A percentile compares a stretch with the other conserved stretches of the same genome.
phyloP scores from a whole-genome alignment of 1,140 invertebrate species.

The Musca vetustissima region DNA sequence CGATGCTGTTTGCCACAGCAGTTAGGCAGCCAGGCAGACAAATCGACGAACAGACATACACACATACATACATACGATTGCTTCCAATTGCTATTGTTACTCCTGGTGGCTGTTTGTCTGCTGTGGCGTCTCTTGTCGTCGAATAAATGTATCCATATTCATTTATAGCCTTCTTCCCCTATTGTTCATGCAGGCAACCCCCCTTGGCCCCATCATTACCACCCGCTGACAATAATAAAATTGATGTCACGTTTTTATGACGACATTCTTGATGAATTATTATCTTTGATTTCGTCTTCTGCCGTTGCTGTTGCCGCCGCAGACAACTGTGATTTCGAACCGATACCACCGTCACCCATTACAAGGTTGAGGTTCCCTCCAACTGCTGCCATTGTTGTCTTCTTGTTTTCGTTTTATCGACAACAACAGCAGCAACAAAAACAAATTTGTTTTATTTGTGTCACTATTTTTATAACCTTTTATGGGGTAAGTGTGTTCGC shows the following conservation, averaged over 20 bases:
- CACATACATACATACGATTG: neutral
- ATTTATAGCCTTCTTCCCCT: neutral
- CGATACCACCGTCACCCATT: too few relatives aligned
- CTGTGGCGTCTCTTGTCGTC: neutral
- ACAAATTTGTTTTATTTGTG: too few relatives aligned
- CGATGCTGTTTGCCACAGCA: slow-evolving; percentile 1
- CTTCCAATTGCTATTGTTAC: neutral
- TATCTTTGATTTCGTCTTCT: slow-evolving; percentile 44
- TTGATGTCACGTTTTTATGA: slow-evolving; percentile 53
- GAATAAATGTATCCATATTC: slow-evolving; percentile 1
- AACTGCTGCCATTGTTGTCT: too few relatives aligned
- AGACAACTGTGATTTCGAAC: too few relatives aligned
- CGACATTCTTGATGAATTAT: slow-evolving; percentile 48
- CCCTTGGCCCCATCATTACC: neutral
- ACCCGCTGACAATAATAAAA: slow-evolving; percentile 38
- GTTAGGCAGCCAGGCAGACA: neutral
- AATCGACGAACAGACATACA: slow-evolving; percentile 3
- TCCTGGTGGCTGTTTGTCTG: neutral
- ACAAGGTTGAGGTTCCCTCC: too few relatives aligned
- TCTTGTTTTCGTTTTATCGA: too few relatives aligned
- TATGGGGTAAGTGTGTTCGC: too few relatives aligned
- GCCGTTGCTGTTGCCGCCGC: too few relatives aligned
- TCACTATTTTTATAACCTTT: too few relatives aligned
- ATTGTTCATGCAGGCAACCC: too few relatives aligned
- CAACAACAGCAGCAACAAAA: too few relatives aligned